Percentiles rank a stretch among this genome's conserved stretches.
Conservation (phyloP, 2,888 invertebrate genomes). For the Diaperis boleti region DNA sequence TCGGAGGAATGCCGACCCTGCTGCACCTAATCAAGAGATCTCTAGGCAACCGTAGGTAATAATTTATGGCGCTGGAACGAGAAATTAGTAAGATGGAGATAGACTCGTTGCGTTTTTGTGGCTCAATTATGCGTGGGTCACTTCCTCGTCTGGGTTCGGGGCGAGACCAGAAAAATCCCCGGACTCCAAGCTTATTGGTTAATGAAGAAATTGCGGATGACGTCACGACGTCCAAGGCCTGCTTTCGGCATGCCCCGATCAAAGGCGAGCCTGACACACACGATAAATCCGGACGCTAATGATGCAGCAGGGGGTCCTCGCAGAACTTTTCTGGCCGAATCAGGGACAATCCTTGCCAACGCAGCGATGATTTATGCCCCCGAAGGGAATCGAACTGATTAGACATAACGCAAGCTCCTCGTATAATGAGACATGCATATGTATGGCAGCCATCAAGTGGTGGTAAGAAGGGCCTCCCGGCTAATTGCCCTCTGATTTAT, state of each 20-base stretch:
- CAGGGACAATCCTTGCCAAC: conserved; percentile 55
- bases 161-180: conserved; percentile 5
- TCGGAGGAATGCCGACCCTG: conserved; percentile 33
- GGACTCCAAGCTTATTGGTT: neutral
- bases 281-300: neutral
- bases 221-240: conserved; percentile 8
- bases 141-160: too few species aligned
- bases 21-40: conserved; percentile 55
- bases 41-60: conserved; percentile 47
- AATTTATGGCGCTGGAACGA: conserved; percentile 49
- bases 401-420: conserved; percentile 57
- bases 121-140: conserved; percentile 38
- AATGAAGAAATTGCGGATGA: conserved; percentile 35
- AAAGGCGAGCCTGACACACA: neutral
- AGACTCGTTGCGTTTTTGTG: conserved; percentile 43
- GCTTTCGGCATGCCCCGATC: neutral
- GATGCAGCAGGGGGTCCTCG: conserved; percentile 1
- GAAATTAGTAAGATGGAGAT: conserved; percentile 44
- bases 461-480: conserved; percentile 59
- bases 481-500: conserved; percentile 59
- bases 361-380: conserved; percentile 58
- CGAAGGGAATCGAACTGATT: conserved; percentile 60
- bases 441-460: conserved; percentile 61
- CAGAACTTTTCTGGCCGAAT: too few species aligned
- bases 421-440: conserved; percentile 65